Base-by-base conservation (phyloP, 2,113 vertebrate genomes). In the Cavia porcellus region DNA sequence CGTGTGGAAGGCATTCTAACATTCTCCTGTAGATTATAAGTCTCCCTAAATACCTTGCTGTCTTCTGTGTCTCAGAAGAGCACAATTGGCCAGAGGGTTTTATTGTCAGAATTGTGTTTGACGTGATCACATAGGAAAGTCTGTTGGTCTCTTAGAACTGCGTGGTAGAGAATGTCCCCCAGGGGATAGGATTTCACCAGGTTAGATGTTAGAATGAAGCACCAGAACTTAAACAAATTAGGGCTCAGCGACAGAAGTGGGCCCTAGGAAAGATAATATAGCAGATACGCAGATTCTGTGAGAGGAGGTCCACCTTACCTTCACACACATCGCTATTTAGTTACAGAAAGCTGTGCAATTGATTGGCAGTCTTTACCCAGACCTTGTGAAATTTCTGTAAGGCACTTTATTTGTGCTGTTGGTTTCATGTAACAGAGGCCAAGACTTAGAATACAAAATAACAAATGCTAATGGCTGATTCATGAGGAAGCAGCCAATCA, bases 401-500 rank as follows among this genome's bases (percentile, higher is more conserved):
- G 30, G 7, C 2, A 12, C 79, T 89, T 87, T 38, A 59, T 82
- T 90, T 83, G 52, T 45, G 19, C 19, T 72, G n/a, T 42, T 84
- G 22, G 25, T 79, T 93, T 95, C 82, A 72, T 77, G 19, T 70
- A 81, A 61, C 10, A 7, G 42, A 70, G 45, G 6, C 28, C 86
- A 64, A 72, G 79, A 38, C 61, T 84, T 61, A 96, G 75, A 92
- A 90, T 61, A 62, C 28, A 42, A 64, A 84, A 25, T 66, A 87
- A 66, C 45, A 72, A n/a, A 10, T 85, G 7, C 35, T 42, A 45
- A 66, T 87, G 32, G 24, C 42, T 25, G 5, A 86, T 32, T 74
- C 13, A 4, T 47, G 55, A 59, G 62, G 20, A 75, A 79, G 3
- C 12, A 86, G 9, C 59, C 32, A 61, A 32, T 77, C 59, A 35